Percentiles rank a stretch among this genome's conserved stretches.
phyloP scores from a whole-genome alignment of 1,140 invertebrate genomes.

The Papilio xuthus region DNA sequence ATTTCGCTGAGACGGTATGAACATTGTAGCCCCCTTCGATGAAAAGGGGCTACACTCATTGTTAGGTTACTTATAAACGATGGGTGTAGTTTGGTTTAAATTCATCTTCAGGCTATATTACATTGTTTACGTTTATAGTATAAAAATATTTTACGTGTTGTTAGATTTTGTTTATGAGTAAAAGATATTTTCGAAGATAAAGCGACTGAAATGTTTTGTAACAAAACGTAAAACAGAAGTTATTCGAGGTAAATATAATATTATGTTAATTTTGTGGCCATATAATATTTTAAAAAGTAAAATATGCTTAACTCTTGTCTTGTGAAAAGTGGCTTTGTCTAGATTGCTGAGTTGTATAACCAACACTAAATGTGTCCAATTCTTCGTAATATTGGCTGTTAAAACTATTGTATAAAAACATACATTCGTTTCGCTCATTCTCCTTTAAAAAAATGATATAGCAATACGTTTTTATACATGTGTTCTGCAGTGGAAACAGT shows the following conservation, averaged over 20 bases:
- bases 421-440: no score
- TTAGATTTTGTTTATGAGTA: neutral
- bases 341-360: no score
- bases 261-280: no score
- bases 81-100: constrained; percentile 1
- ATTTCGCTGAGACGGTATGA: neutral
- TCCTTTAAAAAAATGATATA: neutral
- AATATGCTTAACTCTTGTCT: no score
- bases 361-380: no score
- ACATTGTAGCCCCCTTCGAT: neutral
- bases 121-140: neutral
- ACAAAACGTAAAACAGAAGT: neutral
- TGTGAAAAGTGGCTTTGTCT: no score
- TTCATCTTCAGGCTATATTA: constrained; percentile 5
- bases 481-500: neutral
- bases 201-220: neutral
- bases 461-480: neutral
- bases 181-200: neutral
- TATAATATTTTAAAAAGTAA: no score
- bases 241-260: neutral
- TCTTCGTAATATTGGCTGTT: no score
- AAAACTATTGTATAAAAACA: no score
- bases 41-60: neutral
- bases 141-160: neutral
- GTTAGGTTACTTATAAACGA: neutral